phyloP scores from a whole-genome alignment of 2,113 vertebrate genomes.

The Climacteris rufus region DNA sequence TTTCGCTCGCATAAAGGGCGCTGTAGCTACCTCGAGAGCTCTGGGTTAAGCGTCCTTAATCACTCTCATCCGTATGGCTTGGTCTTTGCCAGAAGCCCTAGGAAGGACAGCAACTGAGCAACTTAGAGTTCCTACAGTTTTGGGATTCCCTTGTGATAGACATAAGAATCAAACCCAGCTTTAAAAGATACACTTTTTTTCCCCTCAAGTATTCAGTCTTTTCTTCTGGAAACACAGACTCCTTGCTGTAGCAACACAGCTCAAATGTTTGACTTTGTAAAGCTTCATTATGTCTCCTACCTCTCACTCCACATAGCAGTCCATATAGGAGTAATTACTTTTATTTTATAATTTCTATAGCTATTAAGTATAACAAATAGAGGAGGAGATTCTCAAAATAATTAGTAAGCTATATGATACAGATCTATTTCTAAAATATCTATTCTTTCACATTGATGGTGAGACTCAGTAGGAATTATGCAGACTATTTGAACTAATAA shows the following conservation, averaged over 20 bases:
- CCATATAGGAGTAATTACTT: not conserved
- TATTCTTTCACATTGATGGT: not conserved
- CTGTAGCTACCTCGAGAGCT: too few relatives aligned
- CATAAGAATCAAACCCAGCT: not conserved
- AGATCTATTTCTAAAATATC: not conserved
- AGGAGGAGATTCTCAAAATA: not conserved
- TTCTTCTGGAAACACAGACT: not conserved
- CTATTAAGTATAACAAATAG: not conserved
- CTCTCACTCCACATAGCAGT: not conserved
- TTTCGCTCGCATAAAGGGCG: too few relatives aligned
- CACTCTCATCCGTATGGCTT: not conserved
- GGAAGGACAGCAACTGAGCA: not conserved
- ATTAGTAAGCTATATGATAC: not conserved
- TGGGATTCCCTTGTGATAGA: not conserved
- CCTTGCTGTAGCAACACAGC: not conserved
- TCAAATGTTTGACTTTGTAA: not conserved
- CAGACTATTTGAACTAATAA: slow-evolving; percentile 4
- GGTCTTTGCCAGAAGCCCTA: not conserved
- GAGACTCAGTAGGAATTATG: not conserved
- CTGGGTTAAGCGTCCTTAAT: too few relatives aligned
- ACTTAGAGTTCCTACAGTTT: not conserved
- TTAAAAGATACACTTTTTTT: not conserved
- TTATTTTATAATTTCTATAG: not conserved
- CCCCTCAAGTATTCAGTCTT: not conserved
- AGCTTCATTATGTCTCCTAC: not conserved